Conservation (phyloP, 2,113 vertebrate genomes). For the Erythrocebus patas region DNA sequence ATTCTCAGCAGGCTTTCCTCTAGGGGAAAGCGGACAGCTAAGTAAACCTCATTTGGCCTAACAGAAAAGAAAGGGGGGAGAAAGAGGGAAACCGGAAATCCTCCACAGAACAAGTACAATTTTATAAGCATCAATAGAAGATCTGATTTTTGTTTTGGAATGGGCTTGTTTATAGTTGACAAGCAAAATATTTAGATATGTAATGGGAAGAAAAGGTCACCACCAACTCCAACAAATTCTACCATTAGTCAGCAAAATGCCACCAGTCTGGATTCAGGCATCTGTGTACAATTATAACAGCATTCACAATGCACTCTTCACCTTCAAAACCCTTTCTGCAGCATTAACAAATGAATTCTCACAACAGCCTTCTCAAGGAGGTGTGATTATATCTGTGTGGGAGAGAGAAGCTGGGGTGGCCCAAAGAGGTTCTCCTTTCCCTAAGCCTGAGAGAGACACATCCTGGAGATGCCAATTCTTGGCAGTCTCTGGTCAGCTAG, state of each 20-base stretch:
- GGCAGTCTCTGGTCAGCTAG: neutral
- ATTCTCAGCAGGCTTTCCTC: neutral
- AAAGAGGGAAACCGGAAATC: neutral
- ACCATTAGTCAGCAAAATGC: conserved; percentile 61
- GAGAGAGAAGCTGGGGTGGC: neutral
- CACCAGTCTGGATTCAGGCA: conserved; percentile 19
- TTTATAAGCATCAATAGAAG: conserved; percentile 23
- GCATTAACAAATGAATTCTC: neutral
- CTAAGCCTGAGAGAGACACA: neutral
- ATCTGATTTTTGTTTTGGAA: conserved; percentile 50
- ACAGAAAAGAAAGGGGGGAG: neutral
- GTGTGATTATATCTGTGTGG: neutral
- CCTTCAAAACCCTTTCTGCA: conserved; percentile 22
- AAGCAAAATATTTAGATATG: conserved; percentile 73
- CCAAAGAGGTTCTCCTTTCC: neutral
- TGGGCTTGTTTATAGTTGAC: conserved; percentile 62
- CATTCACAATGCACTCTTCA: neutral
- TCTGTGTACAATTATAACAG: conserved; percentile 55
- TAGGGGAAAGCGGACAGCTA: neutral
- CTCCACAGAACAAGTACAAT: neutral
- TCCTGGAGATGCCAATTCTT: neutral
- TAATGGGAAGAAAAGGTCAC: conserved; percentile 52
- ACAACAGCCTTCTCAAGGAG: neutral
- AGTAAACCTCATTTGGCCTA: neutral
- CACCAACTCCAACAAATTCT: conserved; percentile 45